Conservation (phyloP, 2,113 vertebrate species). For the Anolis sagrei region DNA sequence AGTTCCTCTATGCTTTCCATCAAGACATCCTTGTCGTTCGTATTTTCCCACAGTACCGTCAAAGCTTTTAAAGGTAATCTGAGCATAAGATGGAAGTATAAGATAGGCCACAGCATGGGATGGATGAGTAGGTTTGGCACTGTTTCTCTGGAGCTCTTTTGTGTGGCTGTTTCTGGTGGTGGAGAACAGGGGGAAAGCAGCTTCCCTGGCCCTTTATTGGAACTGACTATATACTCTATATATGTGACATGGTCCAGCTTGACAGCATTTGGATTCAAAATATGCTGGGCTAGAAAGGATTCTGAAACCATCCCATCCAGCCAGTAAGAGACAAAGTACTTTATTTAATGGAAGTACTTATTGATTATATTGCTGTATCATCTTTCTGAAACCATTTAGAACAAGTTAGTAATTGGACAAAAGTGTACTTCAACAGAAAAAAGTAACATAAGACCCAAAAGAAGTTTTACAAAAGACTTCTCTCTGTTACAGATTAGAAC, state of each 20-base stretch:
- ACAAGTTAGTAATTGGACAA: too few species aligned
- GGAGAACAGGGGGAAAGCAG: neutral
- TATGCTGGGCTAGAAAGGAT: neutral
- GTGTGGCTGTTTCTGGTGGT: neutral
- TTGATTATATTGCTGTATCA: too few species aligned
- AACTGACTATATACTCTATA: neutral
- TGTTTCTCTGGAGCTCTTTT: slow-evolving; percentile 1
- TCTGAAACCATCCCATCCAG: neutral
- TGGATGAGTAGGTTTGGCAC: neutral
- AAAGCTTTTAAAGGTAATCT: neutral
- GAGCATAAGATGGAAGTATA: slow-evolving; percentile 26
- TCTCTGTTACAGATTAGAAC: too few species aligned
- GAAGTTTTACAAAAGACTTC: too few species aligned
- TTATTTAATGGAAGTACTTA: too few species aligned
- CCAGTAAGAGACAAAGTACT: too few species aligned
- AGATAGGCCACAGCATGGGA: neutral
- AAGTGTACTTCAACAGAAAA: too few species aligned
- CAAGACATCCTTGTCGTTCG: slow-evolving; percentile 13
- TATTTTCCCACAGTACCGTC: neutral
- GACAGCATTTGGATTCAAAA: neutral
- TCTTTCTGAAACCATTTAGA: too few species aligned
- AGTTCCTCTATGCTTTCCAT: slow-evolving; percentile 26
- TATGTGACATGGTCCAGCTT: neutral
- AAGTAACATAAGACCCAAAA: too few species aligned
- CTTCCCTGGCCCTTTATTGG: neutral